Evolutionary conservation across 1,140 invertebrate genomes (phyloP), one percentile per base, ranked within the genome.

Genomic region (Zaprionus vittiger): DNA sequence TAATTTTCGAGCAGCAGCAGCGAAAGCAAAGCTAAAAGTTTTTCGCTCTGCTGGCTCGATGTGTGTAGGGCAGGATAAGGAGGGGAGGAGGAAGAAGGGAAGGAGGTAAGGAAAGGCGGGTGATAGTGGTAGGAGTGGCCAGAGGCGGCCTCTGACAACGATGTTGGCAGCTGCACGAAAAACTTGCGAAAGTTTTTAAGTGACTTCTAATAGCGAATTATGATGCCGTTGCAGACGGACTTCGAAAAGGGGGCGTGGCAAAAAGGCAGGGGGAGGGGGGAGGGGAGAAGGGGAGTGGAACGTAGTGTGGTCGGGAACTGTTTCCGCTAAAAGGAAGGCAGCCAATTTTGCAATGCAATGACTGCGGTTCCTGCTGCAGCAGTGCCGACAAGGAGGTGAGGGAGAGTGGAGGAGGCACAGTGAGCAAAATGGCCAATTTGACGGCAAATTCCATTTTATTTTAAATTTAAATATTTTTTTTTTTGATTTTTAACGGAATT

Each of bases 181-280:
- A 87, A 87, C 84, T 87, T 89, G 74, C 74, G 34, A 87, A 87
- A 87, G 59, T 87, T 87, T 89, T 89, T 87, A 87, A 87, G 84
- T 87, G 84, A 87, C 84, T 87, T 87, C 84, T 87, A 87, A 87
- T 87, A 89, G 84, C 84, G 81, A 87, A 87, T 87, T 87, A 87
- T 87, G 85, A 87, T 87, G 84, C 73, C 73, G 37, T 64, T 49
- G 61, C 61, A 56, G 38, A 52, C 59, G 38, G 31, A 38, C 38
- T 49, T 47, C 47, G 65, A 56, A 28, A 55, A 67, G 55, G 24
- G 24, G 52, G 52, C 52, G 20, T 55, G 52, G 47, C 52, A 60
- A 20, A 17, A 4, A 41, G 37, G 31, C 1, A 22, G 31, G 4
- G 15, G 78, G 63, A 41, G 28, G 24, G 31, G 55, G 78, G 5